phyloP scores from a whole-genome alignment of 2,888 invertebrate genomes.

The Lasioglossum pauxillum region DNA sequence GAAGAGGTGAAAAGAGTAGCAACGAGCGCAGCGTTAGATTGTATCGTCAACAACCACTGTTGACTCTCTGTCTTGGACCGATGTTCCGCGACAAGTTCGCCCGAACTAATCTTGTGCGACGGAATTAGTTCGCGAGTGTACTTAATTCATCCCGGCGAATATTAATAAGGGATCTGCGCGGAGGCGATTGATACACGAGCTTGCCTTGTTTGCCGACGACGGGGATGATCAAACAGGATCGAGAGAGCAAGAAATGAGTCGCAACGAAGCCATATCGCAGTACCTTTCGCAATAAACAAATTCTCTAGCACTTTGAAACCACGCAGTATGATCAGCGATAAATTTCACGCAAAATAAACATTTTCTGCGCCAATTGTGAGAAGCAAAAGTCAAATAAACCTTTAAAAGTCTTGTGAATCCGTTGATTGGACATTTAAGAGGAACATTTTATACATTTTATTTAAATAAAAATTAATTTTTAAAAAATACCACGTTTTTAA shows the following conservation, averaged over 20 bases:
- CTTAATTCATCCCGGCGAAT: conserved; percentile 40
- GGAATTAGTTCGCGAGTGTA: conserved; percentile 26
- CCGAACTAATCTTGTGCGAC: conserved; percentile 31
- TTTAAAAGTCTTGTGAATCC: too few relatives aligned
- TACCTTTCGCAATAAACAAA: background rate
- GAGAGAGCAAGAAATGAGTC: background rate
- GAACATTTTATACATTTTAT: background rate
- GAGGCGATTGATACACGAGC: conserved; percentile 11
- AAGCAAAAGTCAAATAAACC: background rate
- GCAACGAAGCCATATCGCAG: background rate
- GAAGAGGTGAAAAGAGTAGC: background rate
- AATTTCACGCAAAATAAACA: background rate
- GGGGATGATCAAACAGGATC: background rate
- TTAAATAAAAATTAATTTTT: too few relatives aligned
- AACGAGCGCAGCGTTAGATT: background rate
- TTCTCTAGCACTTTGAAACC: background rate
- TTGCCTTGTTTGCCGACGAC: background rate
- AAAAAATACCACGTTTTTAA: too few relatives aligned
- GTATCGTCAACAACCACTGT: conserved; percentile 3
- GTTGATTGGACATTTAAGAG: too few relatives aligned
- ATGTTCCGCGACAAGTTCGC: conserved; percentile 25
- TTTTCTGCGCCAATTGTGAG: too few relatives aligned
- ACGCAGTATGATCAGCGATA: too few relatives aligned
- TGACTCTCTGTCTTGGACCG: background rate
- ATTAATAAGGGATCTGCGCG: conserved; percentile 17